Conservation (phyloP, 2,113 vertebrate genomes). For the Sterna hirundo region DNA sequence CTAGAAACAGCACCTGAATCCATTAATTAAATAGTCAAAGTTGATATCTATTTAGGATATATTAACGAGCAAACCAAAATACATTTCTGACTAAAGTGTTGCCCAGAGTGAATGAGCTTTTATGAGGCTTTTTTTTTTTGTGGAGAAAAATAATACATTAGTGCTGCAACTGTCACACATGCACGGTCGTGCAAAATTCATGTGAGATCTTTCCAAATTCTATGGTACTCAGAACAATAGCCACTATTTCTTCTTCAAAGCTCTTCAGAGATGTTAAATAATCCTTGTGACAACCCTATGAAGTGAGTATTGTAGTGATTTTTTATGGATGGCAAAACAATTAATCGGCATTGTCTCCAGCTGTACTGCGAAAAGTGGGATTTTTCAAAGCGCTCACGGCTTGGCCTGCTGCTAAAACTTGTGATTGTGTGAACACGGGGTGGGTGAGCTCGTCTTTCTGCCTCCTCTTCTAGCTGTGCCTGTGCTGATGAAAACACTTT, state of each 20-base stretch:
- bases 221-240: not conserved
- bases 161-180: not conserved
- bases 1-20: constrained; percentile 51
- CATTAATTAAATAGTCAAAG: constrained; percentile 45
- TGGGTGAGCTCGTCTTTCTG: not conserved
- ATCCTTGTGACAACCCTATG: constrained; percentile 38
- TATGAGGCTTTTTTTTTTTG: not conserved
- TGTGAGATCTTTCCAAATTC: not conserved
- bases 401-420: not conserved
- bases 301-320: constrained; percentile 28
- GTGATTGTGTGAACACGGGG: not conserved
- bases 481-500: not conserved
- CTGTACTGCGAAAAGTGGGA: not conserved
- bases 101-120: not conserved
- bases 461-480: not conserved
- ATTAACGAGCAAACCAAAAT: constrained; percentile 24
- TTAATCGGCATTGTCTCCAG: not conserved
- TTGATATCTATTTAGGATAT: constrained; percentile 1
- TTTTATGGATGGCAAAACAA: constrained; percentile 32
- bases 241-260: constrained; percentile 25
- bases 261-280: constrained; percentile 35
- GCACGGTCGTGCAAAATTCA: not conserved
- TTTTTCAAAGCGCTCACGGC: not conserved
- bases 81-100: not conserved
- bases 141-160: not conserved